phyloP scores from a whole-genome alignment of 2,888 invertebrate species.

The Apomyelois bistriatella region DNA sequence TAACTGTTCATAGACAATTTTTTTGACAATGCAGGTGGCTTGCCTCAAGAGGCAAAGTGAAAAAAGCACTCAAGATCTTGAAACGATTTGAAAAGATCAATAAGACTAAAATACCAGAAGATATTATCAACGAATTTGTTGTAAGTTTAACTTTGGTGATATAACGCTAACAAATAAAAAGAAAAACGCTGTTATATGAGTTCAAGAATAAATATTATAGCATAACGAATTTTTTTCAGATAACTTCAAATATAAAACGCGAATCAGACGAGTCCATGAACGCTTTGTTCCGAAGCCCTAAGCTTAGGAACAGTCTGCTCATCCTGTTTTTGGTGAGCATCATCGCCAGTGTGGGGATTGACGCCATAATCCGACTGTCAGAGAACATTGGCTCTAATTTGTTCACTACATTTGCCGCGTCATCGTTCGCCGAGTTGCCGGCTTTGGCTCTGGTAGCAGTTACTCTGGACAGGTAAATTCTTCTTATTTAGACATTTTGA shows the following conservation, averaged over 20 bases:
- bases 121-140: constrained; percentile 48
- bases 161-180: too few relatives aligned
- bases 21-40: constrained; percentile 55
- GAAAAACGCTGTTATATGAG: too few relatives aligned
- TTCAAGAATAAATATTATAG: too few relatives aligned
- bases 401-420: constrained; percentile 52
- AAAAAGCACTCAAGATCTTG: constrained; percentile 46
- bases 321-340: constrained; percentile 39
- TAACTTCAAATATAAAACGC: constrained; percentile 29
- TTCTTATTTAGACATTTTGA: too few relatives aligned
- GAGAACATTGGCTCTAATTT: constrained; percentile 53
- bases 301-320: constrained; percentile 36
- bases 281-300: constrained; percentile 33
- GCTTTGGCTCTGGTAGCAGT: constrained; percentile 26
- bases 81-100: constrained; percentile 52
- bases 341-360: constrained; percentile 42
- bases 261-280: constrained; percentile 36
- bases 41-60: constrained; percentile 39
- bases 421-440: constrained; percentile 50
- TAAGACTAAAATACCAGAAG: constrained; percentile 44
- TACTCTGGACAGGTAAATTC: constrained; percentile 27
- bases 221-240: constrained; percentile 16
- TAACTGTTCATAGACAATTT: too few relatives aligned
- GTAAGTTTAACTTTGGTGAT: too few relatives aligned
- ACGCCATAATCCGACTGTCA: constrained; percentile 50